Percentiles rank a stretch among this genome's conserved stretches.
Conservation (phyloP, 2,797 vertebrate species). For the Pantherophis alleghaniensis region DNA sequence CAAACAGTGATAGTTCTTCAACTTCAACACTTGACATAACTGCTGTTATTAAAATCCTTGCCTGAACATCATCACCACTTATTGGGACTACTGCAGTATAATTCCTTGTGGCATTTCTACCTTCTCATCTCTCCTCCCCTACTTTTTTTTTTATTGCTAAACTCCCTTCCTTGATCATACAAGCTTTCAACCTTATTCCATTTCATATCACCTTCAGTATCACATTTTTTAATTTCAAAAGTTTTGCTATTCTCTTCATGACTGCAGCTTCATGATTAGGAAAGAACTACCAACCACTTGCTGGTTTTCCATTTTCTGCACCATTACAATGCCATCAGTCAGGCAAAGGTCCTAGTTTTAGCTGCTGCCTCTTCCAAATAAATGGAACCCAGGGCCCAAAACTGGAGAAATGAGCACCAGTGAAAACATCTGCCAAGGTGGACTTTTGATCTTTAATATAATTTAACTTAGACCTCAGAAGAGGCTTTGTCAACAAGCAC, state of each 20-base stretch:
- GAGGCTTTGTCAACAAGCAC: background rate
- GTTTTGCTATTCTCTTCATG: background rate
- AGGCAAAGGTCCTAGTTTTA: background rate
- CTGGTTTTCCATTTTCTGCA: background rate
- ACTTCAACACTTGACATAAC: background rate
- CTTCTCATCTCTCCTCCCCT: background rate
- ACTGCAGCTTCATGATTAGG: background rate
- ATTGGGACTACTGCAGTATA: background rate
- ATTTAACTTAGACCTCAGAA: background rate
- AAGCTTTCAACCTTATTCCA: background rate
- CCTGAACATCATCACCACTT: background rate
- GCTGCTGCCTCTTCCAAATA: background rate
- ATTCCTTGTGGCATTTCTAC: background rate
- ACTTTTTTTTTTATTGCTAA: background rate
- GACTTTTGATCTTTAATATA: background rate
- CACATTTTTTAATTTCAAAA: background rate
- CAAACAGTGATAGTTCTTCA: background rate
- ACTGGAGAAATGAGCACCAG: background rate
- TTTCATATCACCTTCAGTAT: background rate
- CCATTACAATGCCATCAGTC: background rate
- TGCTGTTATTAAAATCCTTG: background rate
- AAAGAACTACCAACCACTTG: background rate
- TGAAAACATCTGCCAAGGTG: background rate
- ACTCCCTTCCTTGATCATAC: background rate
- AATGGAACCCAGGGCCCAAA: background rate